A percentile compares a stretch with the other conserved stretches of the same genome.
Evolutionary conservation across 2,113 vertebrate genomes (phyloP).

Genomic region (Neotoma lepida): DNA sequence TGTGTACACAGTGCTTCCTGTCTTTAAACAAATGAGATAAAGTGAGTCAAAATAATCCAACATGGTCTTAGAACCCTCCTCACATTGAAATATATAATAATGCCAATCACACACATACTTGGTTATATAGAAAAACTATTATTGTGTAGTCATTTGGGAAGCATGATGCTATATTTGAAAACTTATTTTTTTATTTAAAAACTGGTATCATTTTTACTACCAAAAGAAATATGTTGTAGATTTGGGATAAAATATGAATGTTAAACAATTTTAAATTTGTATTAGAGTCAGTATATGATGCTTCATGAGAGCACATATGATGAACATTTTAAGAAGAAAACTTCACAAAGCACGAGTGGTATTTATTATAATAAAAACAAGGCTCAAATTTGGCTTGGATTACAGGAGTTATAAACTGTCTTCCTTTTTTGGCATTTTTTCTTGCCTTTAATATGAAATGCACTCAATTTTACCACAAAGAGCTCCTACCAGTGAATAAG

Average conservation of each 20-base stretch:
- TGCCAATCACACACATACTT: not conserved
- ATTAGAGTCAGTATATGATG: not conserved
- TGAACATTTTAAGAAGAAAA: not conserved
- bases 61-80: not conserved
- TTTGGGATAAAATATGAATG: not conserved
- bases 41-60: not conserved
- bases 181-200: not conserved
- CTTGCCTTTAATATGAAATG: not conserved
- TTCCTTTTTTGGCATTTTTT: not conserved
- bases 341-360: not conserved
- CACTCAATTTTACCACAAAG: not conserved
- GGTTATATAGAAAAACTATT: not conserved
- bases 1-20: not conserved
- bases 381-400: not conserved
- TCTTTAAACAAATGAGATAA: not conserved
- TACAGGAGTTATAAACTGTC: not conserved
- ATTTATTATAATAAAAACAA: slow-evolving; percentile 22
- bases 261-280: not conserved
- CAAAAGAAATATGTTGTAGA: not conserved
- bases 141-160: not conserved
- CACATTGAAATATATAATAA: not conserved
- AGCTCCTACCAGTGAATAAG: not conserved
- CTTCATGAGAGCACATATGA: not conserved
- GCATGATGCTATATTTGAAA: not conserved
- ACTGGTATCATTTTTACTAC: not conserved